Conservation (phyloP, 2,888 invertebrate genomes). For the Calephelis perditalis region DNA sequence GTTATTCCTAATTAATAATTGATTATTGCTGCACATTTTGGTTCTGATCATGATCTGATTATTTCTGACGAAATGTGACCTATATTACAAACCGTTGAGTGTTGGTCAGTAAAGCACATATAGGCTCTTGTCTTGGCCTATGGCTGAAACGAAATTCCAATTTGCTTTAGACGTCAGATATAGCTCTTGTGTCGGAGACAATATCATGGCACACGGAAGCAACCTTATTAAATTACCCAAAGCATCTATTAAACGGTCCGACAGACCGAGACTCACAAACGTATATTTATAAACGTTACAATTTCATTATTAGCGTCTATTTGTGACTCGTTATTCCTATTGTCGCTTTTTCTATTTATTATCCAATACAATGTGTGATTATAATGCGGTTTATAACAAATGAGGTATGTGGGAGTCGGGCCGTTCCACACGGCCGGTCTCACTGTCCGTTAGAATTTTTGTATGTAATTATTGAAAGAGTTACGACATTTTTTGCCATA, state of each 20-base stretch:
- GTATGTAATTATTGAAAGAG: conserved; percentile 32
- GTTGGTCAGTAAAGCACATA: conserved; percentile 12
- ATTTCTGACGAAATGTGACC: background rate
- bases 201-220: conserved; percentile 46
- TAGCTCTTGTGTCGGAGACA: conserved; percentile 23
- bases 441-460: conserved; percentile 35
- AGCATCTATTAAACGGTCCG: conserved; percentile 62
- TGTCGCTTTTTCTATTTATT: conserved; percentile 77
- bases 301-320: conserved; percentile 75
- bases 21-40: too few species aligned
- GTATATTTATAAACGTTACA: conserved; percentile 70
- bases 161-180: conserved; percentile 24
- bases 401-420: conserved; percentile 61
- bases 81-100: conserved; percentile 7
- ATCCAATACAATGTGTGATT: conserved; percentile 71
- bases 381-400: conserved; percentile 70
- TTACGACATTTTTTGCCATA: conserved; percentile 20
- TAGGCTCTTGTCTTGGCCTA: conserved; percentile 25
- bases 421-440: conserved; percentile 57
- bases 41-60: background rate
- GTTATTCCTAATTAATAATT: too few species aligned
- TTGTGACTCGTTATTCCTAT: conserved; percentile 72
- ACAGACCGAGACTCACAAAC: conserved; percentile 62
- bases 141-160: conserved; percentile 32
- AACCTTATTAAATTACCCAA: conserved; percentile 55